Conservation (phyloP, 2,888 invertebrate species). For the Lepas anatifera region DNA sequence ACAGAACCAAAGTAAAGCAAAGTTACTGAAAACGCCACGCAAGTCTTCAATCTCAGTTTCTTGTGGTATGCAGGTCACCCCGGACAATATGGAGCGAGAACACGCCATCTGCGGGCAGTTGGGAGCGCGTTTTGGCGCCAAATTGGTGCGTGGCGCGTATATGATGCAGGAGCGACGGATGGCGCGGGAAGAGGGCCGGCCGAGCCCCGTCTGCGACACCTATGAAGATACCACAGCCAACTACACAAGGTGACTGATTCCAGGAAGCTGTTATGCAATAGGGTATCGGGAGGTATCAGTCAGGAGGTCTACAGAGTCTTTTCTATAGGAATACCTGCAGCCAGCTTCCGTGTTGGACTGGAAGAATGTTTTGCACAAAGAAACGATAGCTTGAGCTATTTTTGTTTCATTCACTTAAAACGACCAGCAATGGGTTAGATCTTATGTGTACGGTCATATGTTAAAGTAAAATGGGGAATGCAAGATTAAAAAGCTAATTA, state of each 20-base stretch:
- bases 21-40: not conserved
- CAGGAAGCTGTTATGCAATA: too few relatives aligned
- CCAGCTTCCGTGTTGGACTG: too few relatives aligned
- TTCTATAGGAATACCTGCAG: too few relatives aligned
- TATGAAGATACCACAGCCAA: conserved; percentile 18
- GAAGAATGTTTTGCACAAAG: too few relatives aligned
- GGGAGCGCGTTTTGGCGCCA: conserved; percentile 64
- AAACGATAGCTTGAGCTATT: too few relatives aligned
- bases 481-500: too few relatives aligned
- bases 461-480: too few relatives aligned
- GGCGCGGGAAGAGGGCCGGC: conserved; percentile 28
- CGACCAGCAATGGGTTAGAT: too few relatives aligned
- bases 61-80: not conserved
- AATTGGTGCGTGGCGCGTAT: conserved; percentile 95
- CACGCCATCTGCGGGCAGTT: not conserved
- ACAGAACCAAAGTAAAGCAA: not conserved
- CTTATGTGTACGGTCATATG: too few relatives aligned
- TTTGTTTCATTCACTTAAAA: too few relatives aligned
- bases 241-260: conserved; percentile 22
- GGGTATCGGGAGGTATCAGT: too few relatives aligned
- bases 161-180: conserved; percentile 43
- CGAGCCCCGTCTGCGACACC: conserved; percentile 20
- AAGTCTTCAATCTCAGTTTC: not conserved
- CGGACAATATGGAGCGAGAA: not conserved
- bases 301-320: too few relatives aligned